Conservation (phyloP, 2,113 vertebrate genomes). For the Furnarius figulus region DNA sequence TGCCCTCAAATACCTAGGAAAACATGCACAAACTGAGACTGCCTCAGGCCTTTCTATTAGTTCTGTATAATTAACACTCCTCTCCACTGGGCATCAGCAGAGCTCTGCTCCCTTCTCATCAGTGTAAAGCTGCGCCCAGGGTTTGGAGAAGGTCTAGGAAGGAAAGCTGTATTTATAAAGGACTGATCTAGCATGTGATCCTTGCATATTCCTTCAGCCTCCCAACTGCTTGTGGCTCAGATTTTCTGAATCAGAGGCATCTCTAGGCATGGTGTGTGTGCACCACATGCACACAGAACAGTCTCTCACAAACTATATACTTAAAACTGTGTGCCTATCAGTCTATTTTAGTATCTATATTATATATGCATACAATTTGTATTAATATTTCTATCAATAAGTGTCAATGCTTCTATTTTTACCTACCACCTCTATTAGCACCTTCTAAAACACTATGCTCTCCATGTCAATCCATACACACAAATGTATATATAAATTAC, state of each 20-base stretch:
- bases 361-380: not conserved
- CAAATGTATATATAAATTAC: not conserved
- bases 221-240: not conserved
- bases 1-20: not conserved
- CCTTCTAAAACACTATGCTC: not conserved
- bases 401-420: not conserved
- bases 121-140: not conserved
- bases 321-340: not conserved
- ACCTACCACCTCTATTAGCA: not conserved
- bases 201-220: not conserved
- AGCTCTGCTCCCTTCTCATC: not conserved
- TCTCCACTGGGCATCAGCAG: not conserved
- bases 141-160: not conserved
- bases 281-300: not conserved
- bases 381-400: not conserved
- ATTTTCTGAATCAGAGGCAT: not conserved
- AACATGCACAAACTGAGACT: not conserved
- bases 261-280: not conserved
- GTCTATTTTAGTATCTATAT: not conserved
- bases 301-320: not conserved
- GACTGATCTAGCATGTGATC: not conserved
- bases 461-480: not conserved
- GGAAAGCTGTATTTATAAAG: not conserved
- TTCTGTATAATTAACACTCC: not conserved
- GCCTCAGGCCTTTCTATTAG: not conserved